Base-by-base conservation (phyloP, 2,797 vertebrate species). In the Rhinichthys osculus region DNA sequence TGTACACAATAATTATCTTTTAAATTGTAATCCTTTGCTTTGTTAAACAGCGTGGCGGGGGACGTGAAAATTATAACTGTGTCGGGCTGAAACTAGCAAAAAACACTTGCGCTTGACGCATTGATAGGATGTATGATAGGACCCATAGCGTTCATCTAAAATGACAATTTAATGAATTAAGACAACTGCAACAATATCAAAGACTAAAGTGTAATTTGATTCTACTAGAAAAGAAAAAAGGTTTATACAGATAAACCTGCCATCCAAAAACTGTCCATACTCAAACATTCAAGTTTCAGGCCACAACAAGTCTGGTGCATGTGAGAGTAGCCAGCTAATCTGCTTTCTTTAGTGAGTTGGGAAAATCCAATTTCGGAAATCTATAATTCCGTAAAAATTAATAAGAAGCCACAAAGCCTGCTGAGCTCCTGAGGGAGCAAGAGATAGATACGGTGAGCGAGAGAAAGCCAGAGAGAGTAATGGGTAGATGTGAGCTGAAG, bases 291-390 rank as follows among this genome's bases (percentile, higher is more conserved):
- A 83, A 82, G 85, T 91, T 87, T 90, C 90, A 91, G 91, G 91
- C 91, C 92, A 93, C 84, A 89, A 87, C 87, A 88, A 83, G 47
- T 87, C 82, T 35, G 30, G 72, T 85, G 88, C 89, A 81, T 81
- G 82, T 64, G 10, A 80, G 84, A 83, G 89, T 90, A 91, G 92
- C 92, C 89, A 90, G 42, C 50, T 92, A 93, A 94, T 92, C 92
- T 89, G 87, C 64, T 87, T 90, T 92, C 92, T 91, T 89, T 92
- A 91, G 91, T 84, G 88, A 79, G 92, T 92, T 90, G 91, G 92
- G 90, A 90, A 94, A 95, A 94, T 94, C 93, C 93, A 93, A 94
- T 95, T 95, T 93, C 90, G 91, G 92, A 94, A 92, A 92, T 93
- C 90, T 94, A 92, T 94, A 94, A 94, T 94, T 93, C 92, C 90